Percentiles rank a stretch among this genome's conserved stretches.
phyloP scores from a whole-genome alignment of 2,888 invertebrate species.

The Dynastes grantii region DNA sequence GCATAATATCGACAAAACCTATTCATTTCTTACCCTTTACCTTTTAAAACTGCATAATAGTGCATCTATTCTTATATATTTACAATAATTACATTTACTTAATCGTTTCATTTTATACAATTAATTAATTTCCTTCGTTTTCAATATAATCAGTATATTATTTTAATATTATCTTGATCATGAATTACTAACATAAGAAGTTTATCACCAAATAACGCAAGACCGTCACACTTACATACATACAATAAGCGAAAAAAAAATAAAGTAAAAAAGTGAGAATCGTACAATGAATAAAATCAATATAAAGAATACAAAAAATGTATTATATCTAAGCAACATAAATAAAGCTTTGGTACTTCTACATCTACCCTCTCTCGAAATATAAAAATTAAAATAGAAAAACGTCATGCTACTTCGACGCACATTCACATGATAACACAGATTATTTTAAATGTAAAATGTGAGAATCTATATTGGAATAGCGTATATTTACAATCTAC shows the following conservation, averaged over 20 bases:
- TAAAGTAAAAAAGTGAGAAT: slow-evolving; percentile 13
- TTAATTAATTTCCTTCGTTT: background rate
- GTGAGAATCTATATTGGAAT: too few relatives aligned
- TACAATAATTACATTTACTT: slow-evolving; percentile 60
- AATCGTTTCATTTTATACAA: slow-evolving; percentile 43
- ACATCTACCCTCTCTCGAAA: slow-evolving; percentile 15
- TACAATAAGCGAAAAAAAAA: slow-evolving; percentile 9
- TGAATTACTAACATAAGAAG: slow-evolving; percentile 25
- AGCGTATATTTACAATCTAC: too few relatives aligned
- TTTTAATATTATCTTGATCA: slow-evolving; percentile 22
- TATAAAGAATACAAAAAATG: background rate
- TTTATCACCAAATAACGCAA: slow-evolving; percentile 16
- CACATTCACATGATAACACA: slow-evolving; percentile 24
- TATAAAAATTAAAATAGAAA: slow-evolving; percentile 9
- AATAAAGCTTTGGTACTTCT: slow-evolving; percentile 39
- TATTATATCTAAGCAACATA: slow-evolving; percentile 26
- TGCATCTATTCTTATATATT: slow-evolving; percentile 51
- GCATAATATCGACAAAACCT: background rate
- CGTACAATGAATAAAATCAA: background rate
- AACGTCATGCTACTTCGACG: slow-evolving; percentile 2
- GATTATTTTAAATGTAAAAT: slow-evolving; percentile 15
- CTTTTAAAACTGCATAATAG: slow-evolving; percentile 42
- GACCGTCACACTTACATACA: slow-evolving; percentile 16
- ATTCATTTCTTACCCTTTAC: background rate
- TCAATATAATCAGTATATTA: slow-evolving; percentile 5